Evolutionary conservation across 1,140 invertebrate genomes (phyloP), one percentile per base, ranked within the genome.

Genomic region (Hydropsyche tenuis): DNA sequence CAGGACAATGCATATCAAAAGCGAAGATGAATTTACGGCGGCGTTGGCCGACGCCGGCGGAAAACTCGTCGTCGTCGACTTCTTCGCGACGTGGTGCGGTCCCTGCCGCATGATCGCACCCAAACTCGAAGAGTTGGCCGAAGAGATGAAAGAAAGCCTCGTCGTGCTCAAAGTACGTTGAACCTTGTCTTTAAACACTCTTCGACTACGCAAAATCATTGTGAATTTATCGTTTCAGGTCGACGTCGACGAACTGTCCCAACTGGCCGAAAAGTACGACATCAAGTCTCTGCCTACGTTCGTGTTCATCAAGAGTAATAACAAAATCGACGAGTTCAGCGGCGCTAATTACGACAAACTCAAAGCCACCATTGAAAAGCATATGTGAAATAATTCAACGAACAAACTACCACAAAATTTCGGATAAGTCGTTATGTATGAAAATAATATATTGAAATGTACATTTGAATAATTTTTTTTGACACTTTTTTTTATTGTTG

Each of bases 91-190:
- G 65, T 95, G 93, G 94, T 95, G 93, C 84, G 96, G 96, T 0
- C 97, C 97, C 11, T 99, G 97, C 87, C 95, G 94, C 83, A 88
- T 91, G 84, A 98, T 99, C 83, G 89, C 90, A 5, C 97, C 97
- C 5, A 91, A 90, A 79, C 81, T 94, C 51, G 89, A 91, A 73
- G 90, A 90, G 79, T 81, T 92, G 22, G 83, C 89, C 18, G 81
- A 79, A 1, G 85, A 88, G 76, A 86, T 86, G 80, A 78, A 83
- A 14, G 85, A 86, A 60, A 83, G 81, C 48, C 76, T 90, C 62
- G 83, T 88, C 60, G 83, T 89, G 16, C 73, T 89, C 63, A 86
- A 89, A 86, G 89, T 90, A 76, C 70, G 7, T 14, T 48, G n/a
- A n/a, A n/a, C 9, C 30, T 37, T 3, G 3, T 37, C 30, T 37